Percentiles rank a stretch among this genome's conserved stretches.
phyloP scores from a whole-genome alignment of 2,113 vertebrate genomes.

The Nothoprocta perdicaria region DNA sequence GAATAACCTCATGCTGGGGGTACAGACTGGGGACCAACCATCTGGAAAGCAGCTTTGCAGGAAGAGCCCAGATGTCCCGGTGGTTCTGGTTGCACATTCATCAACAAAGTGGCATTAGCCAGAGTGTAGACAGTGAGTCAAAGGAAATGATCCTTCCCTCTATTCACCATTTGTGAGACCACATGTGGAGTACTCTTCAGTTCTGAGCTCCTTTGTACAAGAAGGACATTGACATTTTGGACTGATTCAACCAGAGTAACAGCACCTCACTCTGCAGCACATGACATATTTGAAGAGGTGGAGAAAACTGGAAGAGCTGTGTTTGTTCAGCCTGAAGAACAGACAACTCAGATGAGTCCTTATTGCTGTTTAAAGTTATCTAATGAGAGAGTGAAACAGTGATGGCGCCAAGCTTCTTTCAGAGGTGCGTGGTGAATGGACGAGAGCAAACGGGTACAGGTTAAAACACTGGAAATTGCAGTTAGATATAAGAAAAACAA shows the following conservation, averaged over 20 bases:
- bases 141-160: background rate
- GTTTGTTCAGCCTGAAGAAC: background rate
- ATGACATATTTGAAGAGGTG: background rate
- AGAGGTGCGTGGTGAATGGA: background rate
- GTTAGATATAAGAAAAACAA: background rate
- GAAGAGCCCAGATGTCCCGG: background rate
- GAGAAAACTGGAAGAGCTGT: background rate
- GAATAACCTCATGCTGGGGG: background rate
- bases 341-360: background rate
- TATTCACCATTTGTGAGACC: background rate
- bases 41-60: background rate
- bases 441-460: background rate
- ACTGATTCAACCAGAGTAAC: background rate
- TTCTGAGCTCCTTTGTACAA: background rate
- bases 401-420: background rate
- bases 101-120: background rate
- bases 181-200: background rate
- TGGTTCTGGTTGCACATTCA: background rate
- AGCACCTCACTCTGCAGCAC: background rate
- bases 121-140: background rate
- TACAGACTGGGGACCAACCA: background rate
- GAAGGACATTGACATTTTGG: background rate
- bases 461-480: background rate
- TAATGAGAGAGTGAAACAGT: rapidly evolving
- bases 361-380: background rate